A percentile compares a stretch with the other conserved stretches of the same genome.
phyloP scores from a whole-genome alignment of 2,797 vertebrate species.

The Nyctibius grandis region DNA sequence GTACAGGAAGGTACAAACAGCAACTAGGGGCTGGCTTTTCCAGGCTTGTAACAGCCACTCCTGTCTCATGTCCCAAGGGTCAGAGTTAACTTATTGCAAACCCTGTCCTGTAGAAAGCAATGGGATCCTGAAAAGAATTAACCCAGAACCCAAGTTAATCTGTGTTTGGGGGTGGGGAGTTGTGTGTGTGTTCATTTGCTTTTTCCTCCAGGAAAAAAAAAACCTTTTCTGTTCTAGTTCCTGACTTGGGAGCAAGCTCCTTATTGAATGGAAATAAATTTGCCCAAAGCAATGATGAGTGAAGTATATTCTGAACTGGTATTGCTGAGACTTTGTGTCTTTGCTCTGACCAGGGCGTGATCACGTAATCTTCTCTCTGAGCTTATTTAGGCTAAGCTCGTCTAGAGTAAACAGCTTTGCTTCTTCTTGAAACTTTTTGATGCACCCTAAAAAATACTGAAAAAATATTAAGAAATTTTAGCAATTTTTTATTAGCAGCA shows the following conservation, averaged over 20 bases:
- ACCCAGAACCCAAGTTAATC: background rate
- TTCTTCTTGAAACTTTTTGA: background rate
- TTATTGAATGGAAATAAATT: background rate
- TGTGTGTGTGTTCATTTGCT: background rate
- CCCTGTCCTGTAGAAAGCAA: background rate
- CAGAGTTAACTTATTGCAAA: background rate
- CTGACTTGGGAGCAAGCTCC: background rate
- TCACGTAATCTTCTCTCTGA: conserved; percentile 77
- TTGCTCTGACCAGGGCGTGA: conserved; percentile 79
- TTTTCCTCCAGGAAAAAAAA: background rate
- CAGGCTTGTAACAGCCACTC: no score
- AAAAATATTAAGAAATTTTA: background rate
- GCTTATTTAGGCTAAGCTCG: conserved; percentile 40
- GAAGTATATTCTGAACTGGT: conserved; percentile 80
- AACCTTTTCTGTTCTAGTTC: background rate
- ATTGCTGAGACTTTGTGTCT: conserved; percentile 52
- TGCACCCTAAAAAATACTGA: background rate
- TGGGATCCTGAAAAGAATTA: background rate
- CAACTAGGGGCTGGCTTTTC: background rate
- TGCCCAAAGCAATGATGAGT: conserved; percentile 74
- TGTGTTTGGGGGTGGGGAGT: background rate
- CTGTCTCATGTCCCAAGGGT: background rate
- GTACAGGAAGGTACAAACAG: background rate
- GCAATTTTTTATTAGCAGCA: background rate
- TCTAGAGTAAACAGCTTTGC: background rate